Evolutionary conservation across 2,797 vertebrate species (phyloP).

Genomic region (Cirrhinus molitorella): DNA sequence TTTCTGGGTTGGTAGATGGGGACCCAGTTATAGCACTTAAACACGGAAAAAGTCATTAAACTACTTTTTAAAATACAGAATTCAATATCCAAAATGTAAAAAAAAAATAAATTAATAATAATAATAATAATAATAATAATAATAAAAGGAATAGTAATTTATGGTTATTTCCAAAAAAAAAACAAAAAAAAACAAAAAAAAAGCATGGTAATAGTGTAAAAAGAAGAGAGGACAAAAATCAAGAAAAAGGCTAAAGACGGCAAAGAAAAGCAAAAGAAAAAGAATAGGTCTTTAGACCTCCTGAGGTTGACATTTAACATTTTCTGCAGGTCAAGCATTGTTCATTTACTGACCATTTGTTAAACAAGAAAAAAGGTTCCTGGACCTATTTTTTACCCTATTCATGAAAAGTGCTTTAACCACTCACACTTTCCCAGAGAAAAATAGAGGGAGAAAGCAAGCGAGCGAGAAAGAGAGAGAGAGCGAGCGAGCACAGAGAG

Average conservation of each 20-base stretch:
- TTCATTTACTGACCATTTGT: neutral
- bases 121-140: no score
- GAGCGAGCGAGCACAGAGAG: neutral
- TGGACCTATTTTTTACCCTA: neutral
- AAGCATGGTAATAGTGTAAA: no score
- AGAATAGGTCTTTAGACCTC: neutral
- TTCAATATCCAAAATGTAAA: no score
- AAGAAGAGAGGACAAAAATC: neutral
- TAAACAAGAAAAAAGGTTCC: neutral
- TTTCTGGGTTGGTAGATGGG: no score
- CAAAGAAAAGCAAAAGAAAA: neutral
- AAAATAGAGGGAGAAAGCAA: neutral
- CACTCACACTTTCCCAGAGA: neutral
- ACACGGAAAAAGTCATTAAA: neutral
- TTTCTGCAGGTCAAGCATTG: slow-evolving; percentile 13
- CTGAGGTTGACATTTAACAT: neutral
- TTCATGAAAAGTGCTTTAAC: neutral
- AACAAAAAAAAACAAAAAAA: no score
- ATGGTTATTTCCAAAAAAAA: no score
- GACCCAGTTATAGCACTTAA: no score
- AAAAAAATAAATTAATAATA: no score
- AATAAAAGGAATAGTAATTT: no score
- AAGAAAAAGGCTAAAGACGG: neutral
- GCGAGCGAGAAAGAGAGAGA: neutral
- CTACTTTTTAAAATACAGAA: neutral